Conservation (phyloP, 2,113 vertebrate species). For the Rafetus swinhoei region DNA sequence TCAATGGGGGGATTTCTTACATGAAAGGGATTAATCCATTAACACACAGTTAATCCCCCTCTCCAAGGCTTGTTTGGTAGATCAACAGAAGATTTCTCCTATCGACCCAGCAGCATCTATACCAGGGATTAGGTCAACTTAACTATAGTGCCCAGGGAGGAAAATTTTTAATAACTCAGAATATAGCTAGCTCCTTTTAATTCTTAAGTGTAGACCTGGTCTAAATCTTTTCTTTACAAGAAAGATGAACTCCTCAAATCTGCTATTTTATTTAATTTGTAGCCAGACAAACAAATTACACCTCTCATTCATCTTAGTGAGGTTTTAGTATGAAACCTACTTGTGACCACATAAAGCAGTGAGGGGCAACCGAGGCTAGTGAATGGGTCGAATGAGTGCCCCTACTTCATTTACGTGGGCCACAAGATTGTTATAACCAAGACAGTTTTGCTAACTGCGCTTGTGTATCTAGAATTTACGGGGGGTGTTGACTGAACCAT, state of each 20-base stretch:
- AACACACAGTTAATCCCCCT: neutral
- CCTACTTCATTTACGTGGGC: too few species aligned
- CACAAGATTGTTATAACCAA: too few species aligned
- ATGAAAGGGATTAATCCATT: neutral
- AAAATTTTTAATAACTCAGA: neutral
- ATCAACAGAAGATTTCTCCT: neutral
- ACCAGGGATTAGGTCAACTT: neutral
- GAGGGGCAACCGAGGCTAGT: too few species aligned
- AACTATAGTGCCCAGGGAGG: neutral
- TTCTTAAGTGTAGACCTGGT: neutral
- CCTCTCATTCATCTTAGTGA: slow-evolving; percentile 48
- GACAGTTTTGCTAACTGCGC: too few species aligned
- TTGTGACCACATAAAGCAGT: neutral
- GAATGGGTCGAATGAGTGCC: too few species aligned
- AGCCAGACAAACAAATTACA: neutral
- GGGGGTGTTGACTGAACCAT: too few species aligned
- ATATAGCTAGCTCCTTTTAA: neutral
- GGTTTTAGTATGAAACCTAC: slow-evolving; percentile 9
- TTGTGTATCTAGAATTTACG: too few species aligned
- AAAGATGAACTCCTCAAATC: neutral
- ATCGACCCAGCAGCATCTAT: neutral
- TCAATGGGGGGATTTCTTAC: neutral
- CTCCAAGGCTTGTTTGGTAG: neutral
- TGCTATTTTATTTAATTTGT: neutral
- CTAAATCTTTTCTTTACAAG: neutral